phyloP scores from a whole-genome alignment of 2,113 vertebrate species.

The Tapirus terrestris region DNA sequence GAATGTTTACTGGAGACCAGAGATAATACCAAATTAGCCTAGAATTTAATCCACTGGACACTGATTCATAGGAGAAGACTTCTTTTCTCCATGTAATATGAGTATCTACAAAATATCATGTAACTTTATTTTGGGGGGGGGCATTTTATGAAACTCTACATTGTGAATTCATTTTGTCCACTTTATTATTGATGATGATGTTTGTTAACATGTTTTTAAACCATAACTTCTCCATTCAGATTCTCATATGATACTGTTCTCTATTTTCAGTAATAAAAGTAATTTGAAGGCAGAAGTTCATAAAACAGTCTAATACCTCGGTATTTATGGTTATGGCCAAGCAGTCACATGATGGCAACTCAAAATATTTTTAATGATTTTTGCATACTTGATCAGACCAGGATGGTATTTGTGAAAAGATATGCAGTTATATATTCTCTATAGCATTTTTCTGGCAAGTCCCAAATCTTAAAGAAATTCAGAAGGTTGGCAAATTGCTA shows the following conservation, averaged over 20 bases:
- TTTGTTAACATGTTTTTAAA: constrained; percentile 41
- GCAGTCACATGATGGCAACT: not conserved
- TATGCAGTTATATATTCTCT: not conserved
- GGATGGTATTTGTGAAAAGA: not conserved
- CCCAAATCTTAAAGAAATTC: not conserved
- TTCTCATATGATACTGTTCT: not conserved
- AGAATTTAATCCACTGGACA: not conserved
- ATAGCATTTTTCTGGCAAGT: not conserved
- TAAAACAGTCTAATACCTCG: not conserved
- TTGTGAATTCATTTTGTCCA: not conserved
- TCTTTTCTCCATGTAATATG: not conserved
- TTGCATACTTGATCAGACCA: not conserved
- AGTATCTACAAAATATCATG: not conserved
- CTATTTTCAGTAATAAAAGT: constrained; percentile 30
- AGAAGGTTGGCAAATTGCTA: constrained; percentile 32
- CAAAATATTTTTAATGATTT: not conserved
- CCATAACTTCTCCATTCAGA: not conserved
- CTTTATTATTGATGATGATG: not conserved
- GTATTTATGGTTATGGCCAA: not conserved
- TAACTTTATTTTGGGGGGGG: not conserved
- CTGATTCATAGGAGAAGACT: not conserved
- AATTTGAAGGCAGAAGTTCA: not conserved
- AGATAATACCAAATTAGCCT: not conserved
- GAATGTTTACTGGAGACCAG: not conserved
- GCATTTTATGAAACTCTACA: not conserved